Evolutionary conservation across 2,797 vertebrate species (phyloP).

Genomic region (Sardinella longiceps): DNA sequence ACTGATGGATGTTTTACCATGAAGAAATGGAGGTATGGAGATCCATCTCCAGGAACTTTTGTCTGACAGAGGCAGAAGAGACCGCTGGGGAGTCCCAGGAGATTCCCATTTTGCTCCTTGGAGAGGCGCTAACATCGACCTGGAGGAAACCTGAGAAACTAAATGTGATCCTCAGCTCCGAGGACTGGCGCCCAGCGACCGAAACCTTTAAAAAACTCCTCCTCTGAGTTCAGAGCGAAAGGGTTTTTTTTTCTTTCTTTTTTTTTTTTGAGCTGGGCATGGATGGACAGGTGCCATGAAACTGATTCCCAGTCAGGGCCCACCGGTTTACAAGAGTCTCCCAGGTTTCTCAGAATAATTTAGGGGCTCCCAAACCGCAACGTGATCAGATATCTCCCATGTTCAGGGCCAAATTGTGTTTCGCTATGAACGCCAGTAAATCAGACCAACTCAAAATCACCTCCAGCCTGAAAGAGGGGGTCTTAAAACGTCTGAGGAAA

Average conservation of each 20-base stretch:
- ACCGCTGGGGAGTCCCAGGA: slow-evolving; percentile 6
- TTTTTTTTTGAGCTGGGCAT: slow-evolving; percentile 45
- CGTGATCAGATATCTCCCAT: slow-evolving; percentile 61
- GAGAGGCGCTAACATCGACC: slow-evolving; percentile 62
- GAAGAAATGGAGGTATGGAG: not conserved
- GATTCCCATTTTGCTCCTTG: slow-evolving; percentile 44
- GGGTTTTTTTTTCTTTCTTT: not conserved
- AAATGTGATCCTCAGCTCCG: slow-evolving; percentile 59
- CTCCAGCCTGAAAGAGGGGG: slow-evolving; percentile 39
- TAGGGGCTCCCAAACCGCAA: slow-evolving; percentile 43
- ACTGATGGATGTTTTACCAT: not conserved
- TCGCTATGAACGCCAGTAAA: slow-evolving; percentile 66
- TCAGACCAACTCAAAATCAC: slow-evolving; percentile 68
- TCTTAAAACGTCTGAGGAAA: slow-evolving; percentile 17
- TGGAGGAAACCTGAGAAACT: slow-evolving; percentile 52
- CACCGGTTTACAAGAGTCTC: slow-evolving; percentile 36
- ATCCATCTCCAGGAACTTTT: not conserved
- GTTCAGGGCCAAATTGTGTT: slow-evolving; percentile 61
- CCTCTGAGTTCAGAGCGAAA: slow-evolving; percentile 47
- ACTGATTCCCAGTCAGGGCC: slow-evolving; percentile 42
- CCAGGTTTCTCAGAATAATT: slow-evolving; percentile 43
- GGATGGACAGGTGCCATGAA: slow-evolving; percentile 37
- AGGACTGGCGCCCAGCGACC: slow-evolving; percentile 56
- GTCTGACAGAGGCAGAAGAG: not conserved
- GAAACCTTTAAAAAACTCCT: slow-evolving; percentile 51